Evolutionary conservation across 1,140 invertebrate genomes (phyloP), one percentile per base, ranked within the genome.

Genomic region (Drosophila simulans): DNA sequence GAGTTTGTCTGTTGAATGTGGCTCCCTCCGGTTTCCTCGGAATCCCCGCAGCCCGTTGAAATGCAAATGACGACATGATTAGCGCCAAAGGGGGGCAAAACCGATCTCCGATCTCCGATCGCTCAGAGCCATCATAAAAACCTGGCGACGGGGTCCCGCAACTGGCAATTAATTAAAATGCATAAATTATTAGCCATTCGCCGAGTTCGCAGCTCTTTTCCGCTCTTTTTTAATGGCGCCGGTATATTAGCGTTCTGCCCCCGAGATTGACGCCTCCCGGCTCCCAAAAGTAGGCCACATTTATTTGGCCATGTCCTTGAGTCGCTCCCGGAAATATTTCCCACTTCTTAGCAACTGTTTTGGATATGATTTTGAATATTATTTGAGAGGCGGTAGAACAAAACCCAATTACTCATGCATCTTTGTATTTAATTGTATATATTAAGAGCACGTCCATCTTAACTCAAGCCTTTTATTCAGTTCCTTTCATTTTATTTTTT

Each of bases 151-250:
- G 8, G 37, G 20, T 51, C 20, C 65, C 63, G 2, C 22, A 37
- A 62, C 71, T 46, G 68, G 55, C 78, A 88, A 85, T 88, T 88
- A 82, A 83, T 88, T 83, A 86, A 86, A 88, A 86, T 79, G 65
- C 65, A 79, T 79, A 82, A 86, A 82, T 88, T 82, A 88, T 88
- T 51, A 48, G 27, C 48, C 72, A 73, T 55, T 52, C 40, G 46
- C 39, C 11, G 39, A 54, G 39, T 62, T 72, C 39, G 48, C 39
- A 40, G 45, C 49, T 45, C 62, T 78, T 79, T 77, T 77, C 72
- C 45, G 59, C 77, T 75, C 56, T 78, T 85, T 58, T 77, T 85
- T 85, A 48, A 85, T 86, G 78, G 74, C 69, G 73, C 82, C 74
- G 60, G 75, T 75, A 86, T 78, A 86, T 85, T 86, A 77, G 58